phyloP scores from a whole-genome alignment of 2,888 invertebrate species.

The Caprella mutica region DNA sequence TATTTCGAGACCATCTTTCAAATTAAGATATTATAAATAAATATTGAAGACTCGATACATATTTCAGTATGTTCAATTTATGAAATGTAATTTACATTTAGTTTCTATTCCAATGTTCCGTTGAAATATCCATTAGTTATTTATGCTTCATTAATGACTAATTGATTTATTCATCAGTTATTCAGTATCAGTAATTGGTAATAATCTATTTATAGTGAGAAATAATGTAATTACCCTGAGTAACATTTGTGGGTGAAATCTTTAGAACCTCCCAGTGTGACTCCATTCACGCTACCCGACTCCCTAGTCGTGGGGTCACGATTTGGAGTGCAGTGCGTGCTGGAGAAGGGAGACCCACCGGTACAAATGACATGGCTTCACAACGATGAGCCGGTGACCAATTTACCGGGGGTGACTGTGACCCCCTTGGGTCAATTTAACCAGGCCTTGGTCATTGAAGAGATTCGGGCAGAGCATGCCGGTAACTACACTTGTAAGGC shows the following conservation, averaged over 20 bases:
- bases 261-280: slow-evolving; percentile 67
- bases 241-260: background rate
- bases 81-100: too few relatives aligned
- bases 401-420: slow-evolving; percentile 49
- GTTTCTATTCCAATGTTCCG: too few relatives aligned
- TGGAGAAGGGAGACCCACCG: slow-evolving; percentile 82
- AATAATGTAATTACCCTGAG: background rate
- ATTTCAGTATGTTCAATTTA: background rate
- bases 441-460: slow-evolving; percentile 42
- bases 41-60: background rate
- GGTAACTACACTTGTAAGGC: slow-evolving; percentile 38
- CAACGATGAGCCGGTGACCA: slow-evolving; percentile 46
- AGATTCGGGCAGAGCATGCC: slow-evolving; percentile 35
- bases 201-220: background rate
- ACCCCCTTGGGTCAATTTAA: slow-evolving; percentile 75
- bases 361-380: slow-evolving; percentile 82
- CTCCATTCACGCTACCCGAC: slow-evolving; percentile 70
- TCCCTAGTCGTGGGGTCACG: slow-evolving; percentile 69
- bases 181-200: background rate
- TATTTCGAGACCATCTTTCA: background rate
- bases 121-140: too few relatives aligned
- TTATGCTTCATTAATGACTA: too few relatives aligned
- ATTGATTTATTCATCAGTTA: background rate
- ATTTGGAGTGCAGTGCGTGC: slow-evolving; percentile 79
- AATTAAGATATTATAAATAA: background rate